Percentiles rank a stretch among this genome's conserved stretches.
phyloP scores from a whole-genome alignment of 2,888 invertebrate genomes.

The Cheilosia variabilis region DNA sequence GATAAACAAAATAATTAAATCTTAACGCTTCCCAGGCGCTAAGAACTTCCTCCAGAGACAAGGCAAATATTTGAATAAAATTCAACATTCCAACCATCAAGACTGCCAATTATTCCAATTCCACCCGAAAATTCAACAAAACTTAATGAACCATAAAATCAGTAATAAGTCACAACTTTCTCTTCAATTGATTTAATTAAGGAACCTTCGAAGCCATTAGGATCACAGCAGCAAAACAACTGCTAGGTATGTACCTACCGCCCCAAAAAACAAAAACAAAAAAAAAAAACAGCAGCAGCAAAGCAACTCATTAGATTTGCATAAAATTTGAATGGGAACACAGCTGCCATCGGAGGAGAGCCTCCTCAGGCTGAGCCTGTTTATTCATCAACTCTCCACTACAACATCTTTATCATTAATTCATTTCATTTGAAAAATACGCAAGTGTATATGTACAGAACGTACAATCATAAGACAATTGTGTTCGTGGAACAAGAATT shows the following conservation, averaged over 20 bases:
- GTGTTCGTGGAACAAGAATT: slow-evolving; percentile 57
- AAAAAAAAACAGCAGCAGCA: slow-evolving; percentile 43
- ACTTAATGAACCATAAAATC: slow-evolving; percentile 75
- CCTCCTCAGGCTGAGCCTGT: background rate
- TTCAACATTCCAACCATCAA: slow-evolving; percentile 50
- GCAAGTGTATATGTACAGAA: slow-evolving; percentile 24
- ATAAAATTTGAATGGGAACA: slow-evolving; percentile 68
- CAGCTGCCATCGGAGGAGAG: slow-evolving; percentile 35
- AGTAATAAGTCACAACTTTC: slow-evolving; percentile 74
- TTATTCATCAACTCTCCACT: slow-evolving; percentile 47
- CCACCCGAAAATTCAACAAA: slow-evolving; percentile 46
- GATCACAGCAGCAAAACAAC: slow-evolving; percentile 30
- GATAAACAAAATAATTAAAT: slow-evolving; percentile 51
- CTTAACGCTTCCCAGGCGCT: slow-evolving; percentile 28
- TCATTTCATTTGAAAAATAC: slow-evolving; percentile 64
- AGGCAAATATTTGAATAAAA: slow-evolving; percentile 55
- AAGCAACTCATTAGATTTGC: slow-evolving; percentile 74
- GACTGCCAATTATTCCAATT: slow-evolving; percentile 57
- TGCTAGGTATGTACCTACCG: background rate
- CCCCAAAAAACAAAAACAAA: background rate
- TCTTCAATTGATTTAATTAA: slow-evolving; percentile 71
- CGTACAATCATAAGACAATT: slow-evolving; percentile 64
- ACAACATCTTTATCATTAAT: slow-evolving; percentile 72
- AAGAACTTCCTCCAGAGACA: slow-evolving; percentile 24
- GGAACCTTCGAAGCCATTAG: slow-evolving; percentile 57